Conservation (phyloP, 2,113 vertebrate species). For the Ceratotherium simum region DNA sequence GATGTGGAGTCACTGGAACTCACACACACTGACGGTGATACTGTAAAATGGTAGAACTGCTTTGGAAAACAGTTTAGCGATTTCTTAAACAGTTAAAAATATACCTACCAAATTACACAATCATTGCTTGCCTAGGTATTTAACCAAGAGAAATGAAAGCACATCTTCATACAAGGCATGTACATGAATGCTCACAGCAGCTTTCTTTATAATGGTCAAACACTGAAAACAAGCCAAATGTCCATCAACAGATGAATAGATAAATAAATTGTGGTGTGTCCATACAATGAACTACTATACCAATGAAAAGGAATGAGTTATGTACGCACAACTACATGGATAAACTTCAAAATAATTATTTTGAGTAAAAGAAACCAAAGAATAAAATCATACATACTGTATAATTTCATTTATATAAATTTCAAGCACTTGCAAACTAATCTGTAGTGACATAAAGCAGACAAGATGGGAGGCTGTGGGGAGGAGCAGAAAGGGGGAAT, state of each 20-base stretch:
- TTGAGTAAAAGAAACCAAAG: neutral
- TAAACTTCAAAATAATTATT: neutral
- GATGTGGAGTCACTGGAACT: neutral
- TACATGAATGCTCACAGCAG: too few relatives aligned
- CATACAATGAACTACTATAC: neutral
- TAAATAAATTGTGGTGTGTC: neutral
- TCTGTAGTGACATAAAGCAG: neutral
- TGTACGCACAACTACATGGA: neutral
- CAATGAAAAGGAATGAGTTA: neutral
- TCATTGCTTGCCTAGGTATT: neutral
- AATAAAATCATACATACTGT: neutral
- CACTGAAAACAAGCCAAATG: neutral
- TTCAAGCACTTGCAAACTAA: neutral
- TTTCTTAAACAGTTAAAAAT: slow-evolving; percentile 29
- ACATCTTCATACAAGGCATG: too few relatives aligned
- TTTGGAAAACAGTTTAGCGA: neutral
- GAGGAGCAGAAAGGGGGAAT: neutral
- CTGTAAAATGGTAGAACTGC: neutral
- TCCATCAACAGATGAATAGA: neutral
- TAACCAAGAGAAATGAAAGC: too few relatives aligned
- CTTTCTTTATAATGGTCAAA: neutral
- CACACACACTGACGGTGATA: neutral
- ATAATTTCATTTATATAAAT: neutral
- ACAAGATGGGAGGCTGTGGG: neutral
- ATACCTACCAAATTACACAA: neutral